Evolutionary conservation across 2,113 vertebrate genomes (phyloP).

Genomic region (Phylloscopus whistleri): DNA sequence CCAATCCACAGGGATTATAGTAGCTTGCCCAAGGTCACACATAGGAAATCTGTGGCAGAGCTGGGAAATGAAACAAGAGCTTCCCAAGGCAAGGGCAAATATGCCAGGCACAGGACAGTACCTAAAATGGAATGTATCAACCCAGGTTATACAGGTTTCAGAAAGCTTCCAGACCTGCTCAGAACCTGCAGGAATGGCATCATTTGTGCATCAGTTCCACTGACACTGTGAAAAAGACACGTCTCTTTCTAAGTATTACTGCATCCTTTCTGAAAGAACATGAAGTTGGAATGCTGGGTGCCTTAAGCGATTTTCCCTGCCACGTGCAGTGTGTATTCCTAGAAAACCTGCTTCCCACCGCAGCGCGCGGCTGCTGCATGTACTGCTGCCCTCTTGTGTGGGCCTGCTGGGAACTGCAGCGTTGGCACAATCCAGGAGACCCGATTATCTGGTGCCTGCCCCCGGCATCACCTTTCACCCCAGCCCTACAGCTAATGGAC

Average conservation of each 20-base stretch:
- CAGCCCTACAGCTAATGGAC: neutral
- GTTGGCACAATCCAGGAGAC: neutral
- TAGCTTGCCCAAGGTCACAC: conserved; percentile 23
- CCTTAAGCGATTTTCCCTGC: neutral
- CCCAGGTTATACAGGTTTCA: neutral
- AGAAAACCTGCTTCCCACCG: neutral
- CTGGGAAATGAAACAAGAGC: neutral
- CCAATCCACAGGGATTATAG: neutral
- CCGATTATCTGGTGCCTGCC: neutral
- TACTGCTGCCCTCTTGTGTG: conserved; percentile 61
- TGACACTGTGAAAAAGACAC: rapidly evolving
- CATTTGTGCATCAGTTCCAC: neutral
- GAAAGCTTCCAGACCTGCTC: neutral
- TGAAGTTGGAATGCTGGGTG: rapidly evolving
- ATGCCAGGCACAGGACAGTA: neutral
- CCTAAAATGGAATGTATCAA: neutral
- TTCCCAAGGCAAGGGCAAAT: neutral
- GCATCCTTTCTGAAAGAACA: neutral
- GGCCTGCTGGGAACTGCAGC: neutral
- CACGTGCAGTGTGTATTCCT: neutral
- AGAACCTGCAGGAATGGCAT: neutral
- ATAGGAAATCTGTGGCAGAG: neutral
- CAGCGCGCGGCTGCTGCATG: rapidly evolving
- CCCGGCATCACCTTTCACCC: neutral
- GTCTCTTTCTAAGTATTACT: neutral